Evolutionary conservation across 2,888 invertebrate genomes (phyloP).

Genomic region (Chaetogeoica ovagalla): DNA sequence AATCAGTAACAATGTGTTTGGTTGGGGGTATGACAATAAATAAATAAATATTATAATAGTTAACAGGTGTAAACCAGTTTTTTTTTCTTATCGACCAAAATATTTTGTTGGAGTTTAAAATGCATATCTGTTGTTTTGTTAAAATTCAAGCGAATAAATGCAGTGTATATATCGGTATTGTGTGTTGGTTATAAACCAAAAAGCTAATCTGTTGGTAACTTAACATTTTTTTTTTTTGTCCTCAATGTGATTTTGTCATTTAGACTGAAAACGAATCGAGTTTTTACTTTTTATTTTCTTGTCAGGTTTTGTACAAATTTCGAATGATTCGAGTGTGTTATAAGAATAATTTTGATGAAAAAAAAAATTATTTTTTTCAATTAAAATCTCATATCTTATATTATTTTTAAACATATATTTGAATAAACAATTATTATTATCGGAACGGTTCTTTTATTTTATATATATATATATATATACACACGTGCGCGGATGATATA

Average conservation of each 20-base stretch:
- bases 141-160: not conserved
- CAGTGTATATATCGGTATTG: not conserved
- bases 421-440: constrained; percentile 30
- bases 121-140: constrained; percentile 39
- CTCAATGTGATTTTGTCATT: constrained; percentile 36
- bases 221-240: constrained; percentile 1
- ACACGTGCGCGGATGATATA: constrained; percentile 2
- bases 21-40: constrained; percentile 43
- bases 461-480: not conserved
- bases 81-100: constrained; percentile 22
- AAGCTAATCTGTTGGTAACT: constrained; percentile 31
- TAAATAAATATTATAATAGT: not conserved
- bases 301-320: constrained; percentile 26
- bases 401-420: constrained; percentile 7
- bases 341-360: not conserved
- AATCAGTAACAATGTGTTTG: constrained; percentile 32
- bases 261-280: constrained; percentile 36
- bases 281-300: constrained; percentile 25
- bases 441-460: constrained; percentile 5
- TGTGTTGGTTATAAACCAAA: not conserved
- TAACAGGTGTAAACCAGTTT: not conserved
- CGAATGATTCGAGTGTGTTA: not conserved
- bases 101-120: constrained; percentile 29
- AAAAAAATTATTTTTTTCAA: constrained; percentile 9
- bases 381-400: constrained; percentile 37